Base-by-base conservation (phyloP, 2,888 invertebrate species). In the Dusona sp. region DNA sequence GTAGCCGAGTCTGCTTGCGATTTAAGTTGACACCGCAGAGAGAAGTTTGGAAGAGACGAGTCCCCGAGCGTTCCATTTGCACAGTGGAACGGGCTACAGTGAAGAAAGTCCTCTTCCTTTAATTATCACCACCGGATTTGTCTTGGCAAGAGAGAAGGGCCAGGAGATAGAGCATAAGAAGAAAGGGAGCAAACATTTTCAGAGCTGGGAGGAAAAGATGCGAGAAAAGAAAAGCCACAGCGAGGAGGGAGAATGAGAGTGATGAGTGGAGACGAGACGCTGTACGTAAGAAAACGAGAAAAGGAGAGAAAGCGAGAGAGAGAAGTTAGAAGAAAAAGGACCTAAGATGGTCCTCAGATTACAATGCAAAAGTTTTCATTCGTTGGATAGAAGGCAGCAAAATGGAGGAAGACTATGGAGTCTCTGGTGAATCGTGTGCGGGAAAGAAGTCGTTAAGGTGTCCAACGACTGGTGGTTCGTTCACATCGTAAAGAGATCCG, bases 301-400 rank as follows among this genome's bases (percentile, higher is more conserved):
- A 78, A 68, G 25, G 57, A 67, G 72, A 57, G 54, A 72, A 72
- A 79, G 64, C n/a, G 68, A 61, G 67, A 67, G 68, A 42, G 72
- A 51, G 80, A 77, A 25, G 70, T 61, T 68, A 67, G 74, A 54
- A 54, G 79, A 83, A 72, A 61, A 83, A 82, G 72, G 61, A 54
- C 48, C 68, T 25, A 36, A 57, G 75, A 77, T 38, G 64, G 82
- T 70, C 70, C 74, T 82, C 82, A 68, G 87, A 88, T 88, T 88
- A 87, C 86, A 88, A 88, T 88, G 87, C 85, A 67, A 88, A 88
- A 88, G 85, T 88, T 88, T 87, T 87, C 79, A 51, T 73, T 73
- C 73, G 48, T 36, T 51, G 73, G 36, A 29, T 38, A 19, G 51
- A 29, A 65, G 25, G 75, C 8, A 29, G 45, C 42, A 29, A 72